Base-by-base conservation (phyloP, 2,888 invertebrate species). In the Drosophila percnosoma region DNA sequence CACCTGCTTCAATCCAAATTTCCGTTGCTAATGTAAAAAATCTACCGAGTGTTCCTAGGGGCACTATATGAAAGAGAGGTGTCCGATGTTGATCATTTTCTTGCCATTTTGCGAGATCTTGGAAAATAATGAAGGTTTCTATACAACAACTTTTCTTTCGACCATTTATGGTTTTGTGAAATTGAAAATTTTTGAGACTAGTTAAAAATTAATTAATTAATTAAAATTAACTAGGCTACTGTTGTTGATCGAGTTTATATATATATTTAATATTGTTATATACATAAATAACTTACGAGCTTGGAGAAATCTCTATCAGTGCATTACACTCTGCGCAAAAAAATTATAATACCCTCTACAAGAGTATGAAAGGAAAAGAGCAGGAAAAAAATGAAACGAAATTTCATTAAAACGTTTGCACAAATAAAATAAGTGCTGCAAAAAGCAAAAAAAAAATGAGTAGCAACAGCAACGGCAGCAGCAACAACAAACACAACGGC, bases 351-450 rank as follows among this genome's bases (percentile, higher is more conserved):
- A 18, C 38, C 13, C n/a, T 27, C 4, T 40, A 0, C 8, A n/a
- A 55, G 55, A 27, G 55, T 55, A 55, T 38, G 66, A 61, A 40
- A 18, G 54, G 64, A 57, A 65, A 57, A 45, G 21, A 40, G 33
- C 13, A 62, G 15, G 29, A 15, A 75, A 53, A 80, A 76, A 80
- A 81, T 78, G 73, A 78, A 80, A 84, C 74, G 78, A 89, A 88
- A 87, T 90, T 89, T 89, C 84, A 85, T 85, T 83, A 86, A 88
- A 90, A 80, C 77, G 86, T 90, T 85, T 85, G 89, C 85, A 83
- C 87, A 87, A 86, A 89, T 75, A 89, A 89, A 89, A 89, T 87
- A 85, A 85, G 89, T 77, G 73, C 72, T 82, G 82, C 87, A 89
- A 81, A 76, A 80, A 66, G 82, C 77, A 84, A 68, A 72, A 78